These are phyloP conservation scores for Frieseomelitta varia DNA, from an alignment of 1,140 invertebrate genomes.

Conservation along the genomic window DNA sequence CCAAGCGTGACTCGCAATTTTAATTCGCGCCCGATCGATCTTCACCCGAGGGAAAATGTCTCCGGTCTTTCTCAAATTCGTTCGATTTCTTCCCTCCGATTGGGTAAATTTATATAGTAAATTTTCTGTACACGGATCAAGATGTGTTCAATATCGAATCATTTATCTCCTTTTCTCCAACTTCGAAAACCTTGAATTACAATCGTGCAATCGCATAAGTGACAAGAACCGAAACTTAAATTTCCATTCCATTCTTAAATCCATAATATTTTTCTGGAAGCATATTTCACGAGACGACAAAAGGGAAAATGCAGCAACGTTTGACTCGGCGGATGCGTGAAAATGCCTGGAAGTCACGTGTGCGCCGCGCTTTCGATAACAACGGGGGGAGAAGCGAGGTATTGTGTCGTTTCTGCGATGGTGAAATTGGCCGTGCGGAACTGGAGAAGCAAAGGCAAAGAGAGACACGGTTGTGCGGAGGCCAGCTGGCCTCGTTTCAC, in stretches of 20 bases:
- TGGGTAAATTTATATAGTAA: too few species aligned
- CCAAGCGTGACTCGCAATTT: too few species aligned
- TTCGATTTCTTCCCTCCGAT: too few species aligned
- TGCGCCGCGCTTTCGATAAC: constrained; percentile 18
- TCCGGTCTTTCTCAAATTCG: too few species aligned
- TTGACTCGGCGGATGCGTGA: not conserved
- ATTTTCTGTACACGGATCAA: too few species aligned
- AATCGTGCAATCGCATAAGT: too few species aligned
- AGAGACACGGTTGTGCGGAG: constrained; percentile 36
- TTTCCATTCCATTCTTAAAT: not conserved
- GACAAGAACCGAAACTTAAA: not conserved
- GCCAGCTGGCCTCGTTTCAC: constrained; percentile 50
- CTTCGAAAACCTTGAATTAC: too few species aligned
- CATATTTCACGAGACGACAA: not conserved
- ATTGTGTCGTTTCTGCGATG: constrained; percentile 58
- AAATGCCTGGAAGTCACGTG: constrained; percentile 24
- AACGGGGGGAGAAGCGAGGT: constrained; percentile 20
- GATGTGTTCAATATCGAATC: too few species aligned
- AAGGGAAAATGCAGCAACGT: not conserved
- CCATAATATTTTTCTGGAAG: not conserved
- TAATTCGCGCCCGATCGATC: too few species aligned
- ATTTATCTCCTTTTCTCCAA: too few species aligned
- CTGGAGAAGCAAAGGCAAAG: constrained; percentile 51
- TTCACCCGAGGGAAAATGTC: too few species aligned
- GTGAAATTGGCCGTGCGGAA: constrained; percentile 67